Evolutionary conservation across 64 coral and sea anemone species (phyloP), one percentile per base, ranked within the genome.

Genomic region (Trachythela sp.): DNA sequence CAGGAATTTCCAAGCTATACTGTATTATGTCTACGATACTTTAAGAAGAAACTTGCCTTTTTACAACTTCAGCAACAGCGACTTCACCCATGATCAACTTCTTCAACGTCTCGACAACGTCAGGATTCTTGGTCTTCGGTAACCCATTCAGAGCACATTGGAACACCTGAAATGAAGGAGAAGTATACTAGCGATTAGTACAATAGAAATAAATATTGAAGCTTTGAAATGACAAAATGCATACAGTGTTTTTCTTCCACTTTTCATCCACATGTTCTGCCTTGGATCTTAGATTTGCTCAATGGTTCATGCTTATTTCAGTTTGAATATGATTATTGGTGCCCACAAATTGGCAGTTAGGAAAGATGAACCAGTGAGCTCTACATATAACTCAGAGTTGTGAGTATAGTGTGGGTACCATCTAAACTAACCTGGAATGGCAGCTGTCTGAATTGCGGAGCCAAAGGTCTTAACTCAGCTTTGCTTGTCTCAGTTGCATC

Each of bases 51-150:
- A 56, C 86, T 59, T 85, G 92, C 95, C 86, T 89, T 77, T 92
- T 89, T 70, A 92, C 51, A 31, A 92, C 70, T 76, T 97, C 92
- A 0, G 92, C 95, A n/a, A 99, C 95, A 35, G 92, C 70, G 15
- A 83, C 83, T 31, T 93, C 92, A 31, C 84, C 92, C 14, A 99
- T 42, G 45, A 88, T 84, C 52, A 92, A 85, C 31, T 91, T 91
- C 41, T 94, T 94, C 4, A 99, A 42, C 67, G 89, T 99, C 33
- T 91, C 84, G 29, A 99, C 27, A 40, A 94, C 95, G n/a, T 94
- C 88, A 45, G 83, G 67, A 72, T 99, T 99, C 42, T 99, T 99
- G 38, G 93, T 94, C 59, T 94, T 94, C 32, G 95, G 95, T 40
- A 99, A 67, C 11, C 91, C 88, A 89, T 93, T 42, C 0, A 99